Evolutionary conservation across 2,888 invertebrate genomes (phyloP), one percentile per base, ranked within the genome.

Genomic region (Noctua pronuba): DNA sequence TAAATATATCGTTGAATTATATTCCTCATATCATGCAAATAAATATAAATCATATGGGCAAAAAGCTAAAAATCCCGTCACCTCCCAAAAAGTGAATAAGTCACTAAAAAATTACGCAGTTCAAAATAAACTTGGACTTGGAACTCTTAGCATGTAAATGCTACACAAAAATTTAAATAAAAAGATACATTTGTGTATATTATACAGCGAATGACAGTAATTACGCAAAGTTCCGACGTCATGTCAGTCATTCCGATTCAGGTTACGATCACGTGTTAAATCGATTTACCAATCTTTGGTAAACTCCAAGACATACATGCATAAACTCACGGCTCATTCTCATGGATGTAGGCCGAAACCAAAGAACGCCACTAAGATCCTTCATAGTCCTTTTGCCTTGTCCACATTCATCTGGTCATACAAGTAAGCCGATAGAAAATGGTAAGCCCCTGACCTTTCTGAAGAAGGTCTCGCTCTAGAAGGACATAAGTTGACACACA

Each of bases 241-340:
- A 65, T 65, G n/a, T 41, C 87, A 88, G 58, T 24, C 31, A 55
- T 7, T 64, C 24, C 66, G 71, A 82, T 81, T 87, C 75, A 81
- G 88, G 86, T 84, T 75, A 74, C 79, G 62, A 76, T 87, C 79
- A 83, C 87, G 86, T 86, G 84, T 52, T 24, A 28, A 46, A 78
- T 60, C 46, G 28, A 75, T 68, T 58, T 62, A 69, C 76, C 62
- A 85, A 76, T 62, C 13, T 64, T 74, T 58, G 38, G 58, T 66
- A 65, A 73, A 82, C 67, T n/a, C 24, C n/a, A 65, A 41, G 1
- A 65, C 65, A 41, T n/a, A 41, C 65, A 16, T 8, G 24, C n/a
- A 16, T 41, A 41, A 41, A 16, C 38, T 64, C 7, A 41, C n/a
- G 64, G 2, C n/a, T 38, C 7, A 1, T 64, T 38, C 4, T 21